A percentile compares a stretch with the other conserved stretches of the same genome.
Conservation (phyloP, 2,888 invertebrate species). For the Acanthosepion esculentum region DNA sequence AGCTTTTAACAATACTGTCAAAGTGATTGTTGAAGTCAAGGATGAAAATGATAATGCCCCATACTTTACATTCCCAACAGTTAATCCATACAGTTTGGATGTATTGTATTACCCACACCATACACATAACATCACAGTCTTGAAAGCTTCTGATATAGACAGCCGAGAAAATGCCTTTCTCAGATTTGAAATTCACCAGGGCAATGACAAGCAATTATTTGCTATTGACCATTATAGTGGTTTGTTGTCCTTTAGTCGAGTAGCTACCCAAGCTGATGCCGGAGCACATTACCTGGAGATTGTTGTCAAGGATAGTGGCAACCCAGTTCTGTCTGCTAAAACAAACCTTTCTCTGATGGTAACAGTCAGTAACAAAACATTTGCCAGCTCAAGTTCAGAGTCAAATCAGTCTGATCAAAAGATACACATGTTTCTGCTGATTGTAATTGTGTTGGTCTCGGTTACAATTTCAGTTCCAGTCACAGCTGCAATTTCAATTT, state of each 20-base stretch:
- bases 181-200: neutral
- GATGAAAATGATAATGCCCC: constrained; percentile 21
- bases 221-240: neutral
- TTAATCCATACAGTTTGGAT: neutral
- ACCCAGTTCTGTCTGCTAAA: constrained; percentile 33
- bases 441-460: neutral
- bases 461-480: neutral
- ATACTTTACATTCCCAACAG: neutral
- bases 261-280: neutral
- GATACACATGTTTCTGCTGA: neutral
- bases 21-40: neutral
- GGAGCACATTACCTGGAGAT: neutral
- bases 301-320: neutral
- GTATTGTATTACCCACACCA: neutral
- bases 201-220: neutral
- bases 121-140: neutral
- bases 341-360: constrained; percentile 23
- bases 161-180: constrained; percentile 33
- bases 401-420: neutral
- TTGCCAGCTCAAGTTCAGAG: neutral
- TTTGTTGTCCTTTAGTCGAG: constrained; percentile 6
- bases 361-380: neutral
- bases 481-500: neutral
- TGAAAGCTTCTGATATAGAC: neutral
- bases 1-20: neutral